These are phyloP conservation scores for Eupithecia abbreviata DNA, from an alignment of 2,888 invertebrate genomes.

Conservation along the genomic window DNA sequence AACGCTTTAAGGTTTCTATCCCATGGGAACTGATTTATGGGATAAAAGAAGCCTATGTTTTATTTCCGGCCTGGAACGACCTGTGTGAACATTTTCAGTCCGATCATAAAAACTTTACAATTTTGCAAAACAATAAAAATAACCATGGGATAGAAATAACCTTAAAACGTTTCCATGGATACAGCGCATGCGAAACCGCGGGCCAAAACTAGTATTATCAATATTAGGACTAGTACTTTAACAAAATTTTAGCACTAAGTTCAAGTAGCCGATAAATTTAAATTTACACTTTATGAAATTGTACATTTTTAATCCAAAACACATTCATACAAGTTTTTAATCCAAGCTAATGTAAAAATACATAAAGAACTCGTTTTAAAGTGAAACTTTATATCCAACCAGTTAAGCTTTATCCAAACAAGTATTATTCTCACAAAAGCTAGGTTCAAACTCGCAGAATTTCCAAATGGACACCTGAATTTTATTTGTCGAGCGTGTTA, in stretches of 20 bases:
- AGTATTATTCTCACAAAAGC: conserved; percentile 5
- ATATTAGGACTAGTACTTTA: neutral
- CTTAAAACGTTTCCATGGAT: no score
- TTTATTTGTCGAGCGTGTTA: neutral
- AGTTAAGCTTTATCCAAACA: conserved; percentile 12
- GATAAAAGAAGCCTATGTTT: no score
- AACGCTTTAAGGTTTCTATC: no score
- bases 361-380: neutral
- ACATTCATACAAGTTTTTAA: neutral
- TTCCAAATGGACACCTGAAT: neutral
- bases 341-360: neutral
- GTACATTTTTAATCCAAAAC: neutral
- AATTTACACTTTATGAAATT: neutral
- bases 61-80: no score
- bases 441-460: neutral
- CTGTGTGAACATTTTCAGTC: no score
- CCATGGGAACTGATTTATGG: neutral
- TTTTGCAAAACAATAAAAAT: no score
- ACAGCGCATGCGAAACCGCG: no score
- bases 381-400: conserved; percentile 6
- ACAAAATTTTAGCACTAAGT: no score
- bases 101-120: no score
- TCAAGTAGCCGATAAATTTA: no score
- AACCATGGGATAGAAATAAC: no score
- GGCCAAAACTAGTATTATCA: neutral